Evolutionary conservation across 2,113 vertebrate genomes (phyloP), one percentile per base, ranked within the genome.

Genomic region (Asarcornis scutulata): DNA sequence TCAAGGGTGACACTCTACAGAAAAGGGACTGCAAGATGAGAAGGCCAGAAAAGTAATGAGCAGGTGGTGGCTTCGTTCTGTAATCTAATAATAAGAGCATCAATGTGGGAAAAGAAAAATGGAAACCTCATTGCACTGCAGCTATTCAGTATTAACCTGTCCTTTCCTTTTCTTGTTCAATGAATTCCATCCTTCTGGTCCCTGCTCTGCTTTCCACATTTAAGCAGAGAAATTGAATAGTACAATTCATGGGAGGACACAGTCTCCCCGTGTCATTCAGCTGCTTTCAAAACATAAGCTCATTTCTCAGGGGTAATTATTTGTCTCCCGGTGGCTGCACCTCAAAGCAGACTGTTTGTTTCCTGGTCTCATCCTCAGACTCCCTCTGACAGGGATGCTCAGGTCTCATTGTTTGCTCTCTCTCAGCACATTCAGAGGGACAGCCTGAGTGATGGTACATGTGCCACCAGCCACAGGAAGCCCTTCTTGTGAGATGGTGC

Each of bases 381-480:
- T 90, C 26, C 92, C 44, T 78, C 32, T 44, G 60, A 78, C 25
- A 11, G 4, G 15, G 38, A 46, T 2, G 42, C 48, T 84, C 72
- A 75, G 62, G 75, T 85, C 40, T 25, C 42, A 29, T 0, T 14
- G 36, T 75, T 78, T 68, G 60, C 52, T 68, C 25, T 69, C 91
- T 96, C 83, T 77, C 82, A 60, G 81, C 71, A 67, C 3, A 9
- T 59, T 50, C 53, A 83, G 34, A 72, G 32, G 67, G 69, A 86
- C 79, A 92, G 86, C n/a, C 68, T 64, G 77, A 82, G 31, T 31
- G 76, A 89, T 52, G 68, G 46, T 62, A 63, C 7, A 3, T 64
- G 60, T 1, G 52, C 80, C 91, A 96, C 76, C 85, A 89, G 78
- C 95, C 52, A 15, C 75, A 89, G 95, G 96, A 95, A 32, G n/a